phyloP scores from a whole-genome alignment of 2,888 invertebrate genomes.

The Vesta saturnalis region DNA sequence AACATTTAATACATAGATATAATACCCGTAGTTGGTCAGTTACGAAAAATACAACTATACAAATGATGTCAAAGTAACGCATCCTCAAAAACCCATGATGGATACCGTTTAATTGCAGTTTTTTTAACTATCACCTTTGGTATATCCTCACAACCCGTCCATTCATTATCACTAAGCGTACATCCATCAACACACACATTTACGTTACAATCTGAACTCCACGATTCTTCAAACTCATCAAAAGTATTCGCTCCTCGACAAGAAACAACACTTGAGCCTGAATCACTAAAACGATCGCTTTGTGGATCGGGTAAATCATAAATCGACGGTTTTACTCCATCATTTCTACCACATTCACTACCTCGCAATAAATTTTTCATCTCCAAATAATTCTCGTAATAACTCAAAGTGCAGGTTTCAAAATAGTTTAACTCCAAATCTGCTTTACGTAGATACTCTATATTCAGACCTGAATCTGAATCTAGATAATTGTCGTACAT shows the following conservation, averaged over 20 bases:
- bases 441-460: constrained; percentile 2
- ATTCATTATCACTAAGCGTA: constrained; percentile 28
- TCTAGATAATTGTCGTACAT: constrained; percentile 27
- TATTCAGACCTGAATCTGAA: constrained; percentile 6
- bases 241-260: too few relatives aligned
- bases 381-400: constrained; percentile 17
- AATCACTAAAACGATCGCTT: background rate
- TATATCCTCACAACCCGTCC: constrained; percentile 17
- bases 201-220: background rate
- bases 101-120: background rate
- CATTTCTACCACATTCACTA: background rate
- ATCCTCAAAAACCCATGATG: constrained; percentile 18
- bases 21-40: too few relatives aligned
- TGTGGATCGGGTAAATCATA: background rate
- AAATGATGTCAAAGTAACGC: too few relatives aligned
- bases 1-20: too few relatives aligned
- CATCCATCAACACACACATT: constrained; percentile 17
- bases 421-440: constrained; percentile 40
- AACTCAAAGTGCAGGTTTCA: constrained; percentile 11
- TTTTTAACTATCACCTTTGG: background rate
- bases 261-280: too few relatives aligned
- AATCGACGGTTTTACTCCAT: constrained; percentile 5
- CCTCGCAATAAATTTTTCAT: constrained; percentile 19
- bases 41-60: too few relatives aligned
- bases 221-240: constrained; percentile 11